These are phyloP conservation scores for Pycnonotus jocosus DNA, from an alignment of 2,113 vertebrate species.

Conservation along the genomic window DNA sequence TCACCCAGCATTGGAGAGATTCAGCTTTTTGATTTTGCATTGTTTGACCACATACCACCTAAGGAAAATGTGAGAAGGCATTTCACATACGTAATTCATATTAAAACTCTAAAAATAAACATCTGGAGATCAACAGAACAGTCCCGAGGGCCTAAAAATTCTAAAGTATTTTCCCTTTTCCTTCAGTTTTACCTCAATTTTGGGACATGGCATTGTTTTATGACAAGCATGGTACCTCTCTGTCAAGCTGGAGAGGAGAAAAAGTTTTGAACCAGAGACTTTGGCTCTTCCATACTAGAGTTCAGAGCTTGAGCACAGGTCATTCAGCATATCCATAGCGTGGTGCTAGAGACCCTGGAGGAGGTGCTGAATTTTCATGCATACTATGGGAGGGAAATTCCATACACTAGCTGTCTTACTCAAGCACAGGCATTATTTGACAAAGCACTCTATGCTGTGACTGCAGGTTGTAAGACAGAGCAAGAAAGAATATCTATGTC, in stretches of 20 bases:
- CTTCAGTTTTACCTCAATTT: background rate
- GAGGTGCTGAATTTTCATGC: background rate
- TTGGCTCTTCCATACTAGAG: background rate
- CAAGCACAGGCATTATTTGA: background rate
- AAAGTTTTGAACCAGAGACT: background rate
- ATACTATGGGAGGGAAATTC: background rate
- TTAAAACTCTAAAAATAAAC: background rate
- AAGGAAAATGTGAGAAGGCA: background rate
- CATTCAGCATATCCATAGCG: rapidly evolving
- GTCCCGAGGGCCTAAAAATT: background rate
- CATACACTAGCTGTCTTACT: background rate
- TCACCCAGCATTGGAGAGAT: background rate
- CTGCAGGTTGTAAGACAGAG: background rate
- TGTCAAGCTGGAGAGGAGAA: background rate
- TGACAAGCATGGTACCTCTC: background rate
- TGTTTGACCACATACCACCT: background rate
- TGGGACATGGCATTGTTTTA: background rate
- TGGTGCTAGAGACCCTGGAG: background rate
- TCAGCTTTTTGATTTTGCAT: background rate
- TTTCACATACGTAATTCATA: background rate
- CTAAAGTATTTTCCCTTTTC: background rate
- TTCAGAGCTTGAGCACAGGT: background rate
- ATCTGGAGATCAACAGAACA: background rate
- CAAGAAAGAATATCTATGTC: background rate
- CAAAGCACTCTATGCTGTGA: background rate